Percentiles rank a stretch among this genome's conserved stretches.
These are phyloP conservation scores for Dasysyrphus albostriatus DNA, from an alignment of 2,888 invertebrate genomes.

Conservation along the genomic window DNA sequence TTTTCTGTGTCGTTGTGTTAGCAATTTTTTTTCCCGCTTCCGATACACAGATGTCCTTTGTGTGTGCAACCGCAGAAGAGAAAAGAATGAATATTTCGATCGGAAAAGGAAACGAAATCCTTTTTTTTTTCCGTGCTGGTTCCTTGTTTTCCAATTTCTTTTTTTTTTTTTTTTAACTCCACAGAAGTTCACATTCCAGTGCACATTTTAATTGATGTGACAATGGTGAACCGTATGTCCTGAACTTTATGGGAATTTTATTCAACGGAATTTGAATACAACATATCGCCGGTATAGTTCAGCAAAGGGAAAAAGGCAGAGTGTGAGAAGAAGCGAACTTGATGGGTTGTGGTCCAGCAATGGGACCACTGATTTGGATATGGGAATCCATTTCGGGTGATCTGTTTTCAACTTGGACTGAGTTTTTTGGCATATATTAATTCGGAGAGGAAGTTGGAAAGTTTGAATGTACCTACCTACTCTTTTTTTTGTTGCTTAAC, in stretches of 20 bases:
- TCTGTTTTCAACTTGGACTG: conserved; percentile 19
- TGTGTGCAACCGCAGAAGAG: conserved; percentile 52
- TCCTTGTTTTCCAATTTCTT: conserved; percentile 47
- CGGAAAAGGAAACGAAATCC: conserved; percentile 68
- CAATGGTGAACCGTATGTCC: conserved; percentile 71
- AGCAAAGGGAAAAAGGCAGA: background rate
- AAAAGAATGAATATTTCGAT: conserved; percentile 68
- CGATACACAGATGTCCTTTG: conserved; percentile 66
- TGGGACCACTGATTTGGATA: conserved; percentile 25
- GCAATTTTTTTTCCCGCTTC: conserved; percentile 41
- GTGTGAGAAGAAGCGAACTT: conserved; percentile 9
- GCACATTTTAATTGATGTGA: conserved; percentile 76
- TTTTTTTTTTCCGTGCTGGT: conserved; percentile 41
- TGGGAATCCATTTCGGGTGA: conserved; percentile 33
- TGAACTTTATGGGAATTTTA: conserved; percentile 69
- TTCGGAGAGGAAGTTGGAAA: conserved; percentile 28
- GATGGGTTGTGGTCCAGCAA: conserved; percentile 41
- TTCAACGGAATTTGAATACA: conserved; percentile 51
- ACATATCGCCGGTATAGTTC: background rate
- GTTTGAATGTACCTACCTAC: background rate
- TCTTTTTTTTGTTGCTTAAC: background rate
- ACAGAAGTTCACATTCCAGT: conserved; percentile 71
- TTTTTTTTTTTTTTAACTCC: conserved; percentile 28
- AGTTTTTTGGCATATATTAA: conserved; percentile 23
- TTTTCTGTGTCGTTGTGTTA: background rate